Evolutionary conservation across 1,140 invertebrate genomes (phyloP).

Genomic region (Phthorimaea operculella): DNA sequence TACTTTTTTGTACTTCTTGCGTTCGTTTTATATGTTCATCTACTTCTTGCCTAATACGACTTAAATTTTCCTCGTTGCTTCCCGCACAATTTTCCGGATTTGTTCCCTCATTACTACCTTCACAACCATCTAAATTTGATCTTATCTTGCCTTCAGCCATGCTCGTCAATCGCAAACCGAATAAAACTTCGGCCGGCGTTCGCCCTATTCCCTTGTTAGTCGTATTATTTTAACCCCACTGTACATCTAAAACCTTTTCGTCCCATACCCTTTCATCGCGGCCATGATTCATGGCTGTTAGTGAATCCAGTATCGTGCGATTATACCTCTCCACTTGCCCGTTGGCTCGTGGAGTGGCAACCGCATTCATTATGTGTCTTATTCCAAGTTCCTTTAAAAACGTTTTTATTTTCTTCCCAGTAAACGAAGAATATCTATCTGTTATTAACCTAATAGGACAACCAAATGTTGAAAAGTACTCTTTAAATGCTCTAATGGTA

Average conservation of each 20-base stretch:
- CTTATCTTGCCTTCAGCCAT: slow-evolving; percentile 1
- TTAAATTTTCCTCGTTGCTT: background rate
- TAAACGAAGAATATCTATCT: slow-evolving; percentile 6
- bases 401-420: background rate
- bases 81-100: background rate
- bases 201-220: slow-evolving; percentile 10
- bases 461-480: slow-evolving; percentile 1
- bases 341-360: slow-evolving; percentile 4
- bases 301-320: background rate
- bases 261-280: slow-evolving; percentile 9
- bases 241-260: slow-evolving; percentile 8
- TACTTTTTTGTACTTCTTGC: background rate
- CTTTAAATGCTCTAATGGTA: background rate
- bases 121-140: background rate
- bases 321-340: slow-evolving; percentile 6
- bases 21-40: background rate
- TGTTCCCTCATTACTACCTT: background rate
- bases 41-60: background rate
- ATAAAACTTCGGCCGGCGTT: slow-evolving; percentile 7
- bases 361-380: slow-evolving; percentile 2
- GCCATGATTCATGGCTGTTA: slow-evolving; percentile 4
- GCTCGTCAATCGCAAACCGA: slow-evolving; percentile 6
- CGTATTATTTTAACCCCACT: slow-evolving; percentile 12
- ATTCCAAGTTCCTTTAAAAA: background rate
- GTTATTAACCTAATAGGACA: slow-evolving; percentile 1